Conservation (phyloP, 2,797 vertebrate genomes). For the Lerista edwardsae region DNA sequence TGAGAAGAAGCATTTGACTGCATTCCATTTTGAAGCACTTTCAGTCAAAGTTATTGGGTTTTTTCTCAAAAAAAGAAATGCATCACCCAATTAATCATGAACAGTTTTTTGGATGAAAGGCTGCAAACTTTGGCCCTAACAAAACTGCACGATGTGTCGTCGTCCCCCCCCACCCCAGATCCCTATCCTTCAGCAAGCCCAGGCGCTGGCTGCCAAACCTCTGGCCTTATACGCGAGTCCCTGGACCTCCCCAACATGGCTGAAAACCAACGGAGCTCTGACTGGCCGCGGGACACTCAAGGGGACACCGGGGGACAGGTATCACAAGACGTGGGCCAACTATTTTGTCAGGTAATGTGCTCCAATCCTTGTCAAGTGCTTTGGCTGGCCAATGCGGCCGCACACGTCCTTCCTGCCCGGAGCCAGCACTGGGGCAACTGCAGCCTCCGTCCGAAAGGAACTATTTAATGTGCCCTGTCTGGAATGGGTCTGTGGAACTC, state of each 20-base stretch:
- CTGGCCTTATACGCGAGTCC: slow-evolving; percentile 90
- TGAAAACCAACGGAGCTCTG: slow-evolving; percentile 90
- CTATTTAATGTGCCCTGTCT: no score
- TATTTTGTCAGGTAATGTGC: slow-evolving; percentile 89
- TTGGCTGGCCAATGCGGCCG: no score
- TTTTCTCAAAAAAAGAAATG: no score
- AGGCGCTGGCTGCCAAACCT: slow-evolving; percentile 79
- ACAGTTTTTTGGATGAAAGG: no score
- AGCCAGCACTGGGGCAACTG: no score
- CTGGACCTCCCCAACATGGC: slow-evolving; percentile 94
- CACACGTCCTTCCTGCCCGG: no score
- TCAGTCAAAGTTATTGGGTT: no score
- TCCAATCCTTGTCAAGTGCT: background rate
- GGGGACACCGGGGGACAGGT: slow-evolving; percentile 88
- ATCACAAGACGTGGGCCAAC: slow-evolving; percentile 91
- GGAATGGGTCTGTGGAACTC: no score
- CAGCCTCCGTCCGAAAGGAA: no score
- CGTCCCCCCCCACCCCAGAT: slow-evolving; percentile 85
- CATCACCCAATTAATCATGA: no score
- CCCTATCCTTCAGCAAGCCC: slow-evolving; percentile 87
- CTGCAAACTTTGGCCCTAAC: background rate
- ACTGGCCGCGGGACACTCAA: slow-evolving; percentile 90
- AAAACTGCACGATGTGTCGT: background rate
- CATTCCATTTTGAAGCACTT: no score
- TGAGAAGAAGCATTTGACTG: no score